These are phyloP conservation scores for Coendou prehensilis DNA, from an alignment of 2,797 vertebrate genomes.

Conservation along the genomic window DNA sequence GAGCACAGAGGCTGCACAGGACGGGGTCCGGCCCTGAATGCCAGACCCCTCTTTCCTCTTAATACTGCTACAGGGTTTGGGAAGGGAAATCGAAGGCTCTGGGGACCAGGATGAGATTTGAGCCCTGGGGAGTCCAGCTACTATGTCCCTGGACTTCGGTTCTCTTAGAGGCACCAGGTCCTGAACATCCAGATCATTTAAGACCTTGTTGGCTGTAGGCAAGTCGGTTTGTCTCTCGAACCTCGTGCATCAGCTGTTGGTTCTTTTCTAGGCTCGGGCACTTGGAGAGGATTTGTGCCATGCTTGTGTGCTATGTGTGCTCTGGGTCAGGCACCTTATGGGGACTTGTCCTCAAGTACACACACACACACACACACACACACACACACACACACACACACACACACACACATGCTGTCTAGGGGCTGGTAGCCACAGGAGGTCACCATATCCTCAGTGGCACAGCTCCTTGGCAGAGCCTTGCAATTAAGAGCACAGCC, in stretches of 20 bases:
- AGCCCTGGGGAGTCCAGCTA: background rate
- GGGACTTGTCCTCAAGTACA: background rate
- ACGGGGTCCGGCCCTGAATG: accelerated
- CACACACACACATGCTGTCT: background rate
- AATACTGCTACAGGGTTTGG: background rate
- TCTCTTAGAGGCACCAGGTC: background rate
- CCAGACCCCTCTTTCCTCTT: background rate
- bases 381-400: accelerated
- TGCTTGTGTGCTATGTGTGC: background rate
- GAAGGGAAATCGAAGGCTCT: background rate
- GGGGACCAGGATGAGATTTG: background rate
- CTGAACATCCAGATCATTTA: background rate
- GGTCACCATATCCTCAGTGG: background rate
- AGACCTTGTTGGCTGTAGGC: background rate
- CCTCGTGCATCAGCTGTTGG: accelerated
- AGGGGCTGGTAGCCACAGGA: background rate
- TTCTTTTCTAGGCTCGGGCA: background rate
- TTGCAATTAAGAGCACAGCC: background rate
- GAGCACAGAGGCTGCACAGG: background rate
- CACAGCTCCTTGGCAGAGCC: background rate
- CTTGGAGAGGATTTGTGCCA: background rate
- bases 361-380: accelerated
- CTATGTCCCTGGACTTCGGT: background rate
- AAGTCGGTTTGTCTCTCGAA: background rate
- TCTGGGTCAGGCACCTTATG: background rate